Conservation (phyloP, 2,113 vertebrate species). For the Hylia prasina region DNA sequence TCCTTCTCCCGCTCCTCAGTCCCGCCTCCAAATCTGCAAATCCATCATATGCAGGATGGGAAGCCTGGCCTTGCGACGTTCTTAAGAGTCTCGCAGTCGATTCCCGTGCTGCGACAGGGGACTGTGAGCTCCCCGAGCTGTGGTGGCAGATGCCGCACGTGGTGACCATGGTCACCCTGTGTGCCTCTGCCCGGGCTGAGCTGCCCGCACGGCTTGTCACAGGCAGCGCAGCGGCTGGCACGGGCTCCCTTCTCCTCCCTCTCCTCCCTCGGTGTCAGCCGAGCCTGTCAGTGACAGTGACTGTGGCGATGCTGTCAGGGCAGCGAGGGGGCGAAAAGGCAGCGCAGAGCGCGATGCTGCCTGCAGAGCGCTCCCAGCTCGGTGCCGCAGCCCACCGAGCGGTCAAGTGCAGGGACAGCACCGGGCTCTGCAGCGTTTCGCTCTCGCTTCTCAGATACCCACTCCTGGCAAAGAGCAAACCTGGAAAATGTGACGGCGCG, state of each 20-base stretch:
- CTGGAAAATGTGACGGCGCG: background rate
- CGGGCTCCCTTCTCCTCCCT: background rate
- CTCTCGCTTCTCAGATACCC: background rate
- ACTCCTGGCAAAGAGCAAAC: background rate
- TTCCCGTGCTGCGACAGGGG: background rate
- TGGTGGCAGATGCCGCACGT: rapidly evolving
- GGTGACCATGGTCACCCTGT: rapidly evolving
- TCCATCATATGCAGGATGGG: background rate
- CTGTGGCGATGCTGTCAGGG: background rate
- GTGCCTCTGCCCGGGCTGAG: background rate
- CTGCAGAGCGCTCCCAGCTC: background rate
- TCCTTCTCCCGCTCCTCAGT: background rate
- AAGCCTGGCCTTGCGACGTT: background rate
- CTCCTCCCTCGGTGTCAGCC: background rate
- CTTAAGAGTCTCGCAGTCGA: rapidly evolving
- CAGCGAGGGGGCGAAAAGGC: background rate
- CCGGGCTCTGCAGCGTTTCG: background rate
- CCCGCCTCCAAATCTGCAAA: background rate
- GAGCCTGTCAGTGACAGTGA: rapidly evolving
- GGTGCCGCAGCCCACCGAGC: background rate
- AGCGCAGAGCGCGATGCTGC: rapidly evolving
- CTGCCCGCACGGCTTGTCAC: background rate
- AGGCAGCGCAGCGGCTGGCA: rapidly evolving
- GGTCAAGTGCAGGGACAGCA: rapidly evolving
- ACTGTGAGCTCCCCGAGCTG: rapidly evolving